Base-by-base conservation (phyloP, 92 coral and sea anemone species). In the Porites evermanni region DNA sequence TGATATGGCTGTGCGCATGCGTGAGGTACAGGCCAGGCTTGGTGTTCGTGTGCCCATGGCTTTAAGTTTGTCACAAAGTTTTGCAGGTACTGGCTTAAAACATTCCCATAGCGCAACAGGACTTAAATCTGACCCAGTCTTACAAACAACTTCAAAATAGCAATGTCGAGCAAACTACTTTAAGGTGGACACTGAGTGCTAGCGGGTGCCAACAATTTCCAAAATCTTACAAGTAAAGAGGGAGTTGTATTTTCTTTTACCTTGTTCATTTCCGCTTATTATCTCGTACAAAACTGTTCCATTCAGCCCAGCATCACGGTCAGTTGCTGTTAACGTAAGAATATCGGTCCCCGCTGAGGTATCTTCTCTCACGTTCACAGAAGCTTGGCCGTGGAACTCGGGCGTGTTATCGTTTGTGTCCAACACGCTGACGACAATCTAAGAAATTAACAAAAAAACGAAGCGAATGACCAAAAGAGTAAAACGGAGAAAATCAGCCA, bases 381-480 rank as follows among this genome's bases (percentile, higher is more conserved):
- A 82, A 7, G 67, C 12, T 23, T 53, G 52, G 68, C 66, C 76
- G 61, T 51, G 72, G 67, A 91, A 91, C 17, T 52, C 21, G 38
- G 94, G 94, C 29, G 70, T 68, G 85, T 91, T 84, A 76, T 91
- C 94, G 83, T 91, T 91, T 50, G 64, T 75, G 61, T 91, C 94
- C 47, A 84, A 18, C 9, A 91, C 88, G 6, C 81, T 60, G 65
- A 91, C 63, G 7, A 44, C 70, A 65, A 85, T 52, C 88, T 85
- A 13, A 20, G 16, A 14, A 51, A 23, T 50, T 26, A 53, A 63
- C 50, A 70, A 17, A 21, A 8, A 8, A 64, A 44, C 32, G 2
- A n/a, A 38, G 47, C 0, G 47, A 38, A 38, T 38, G 18, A 74
- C 13, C 8, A 53, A 21, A 38, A 54, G 61, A 7, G 9, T 58